These are phyloP conservation scores for Hapalemur alaotrensis DNA, from an alignment of 2,797 vertebrate species.

Conservation along the genomic window DNA sequence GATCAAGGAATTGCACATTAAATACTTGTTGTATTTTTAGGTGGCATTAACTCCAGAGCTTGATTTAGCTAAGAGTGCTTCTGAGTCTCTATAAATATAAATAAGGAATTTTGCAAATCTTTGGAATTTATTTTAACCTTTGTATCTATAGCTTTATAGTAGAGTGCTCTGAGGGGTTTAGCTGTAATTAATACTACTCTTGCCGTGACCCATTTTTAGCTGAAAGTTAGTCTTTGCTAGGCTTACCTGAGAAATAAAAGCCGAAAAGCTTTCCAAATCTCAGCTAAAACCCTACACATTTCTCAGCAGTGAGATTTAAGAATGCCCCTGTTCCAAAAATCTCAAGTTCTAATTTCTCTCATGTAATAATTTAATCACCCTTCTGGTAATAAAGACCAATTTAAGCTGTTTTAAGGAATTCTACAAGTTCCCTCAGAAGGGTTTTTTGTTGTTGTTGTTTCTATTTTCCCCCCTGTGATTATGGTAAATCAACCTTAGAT, in stretches of 20 bases:
- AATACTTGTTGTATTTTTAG: background rate
- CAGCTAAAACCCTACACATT: slow-evolving; percentile 67
- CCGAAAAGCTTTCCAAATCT: slow-evolving; percentile 78
- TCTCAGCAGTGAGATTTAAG: slow-evolving; percentile 64
- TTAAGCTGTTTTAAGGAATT: slow-evolving; percentile 57
- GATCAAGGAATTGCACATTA: background rate
- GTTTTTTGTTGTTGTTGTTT: background rate
- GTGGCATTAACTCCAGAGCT: background rate
- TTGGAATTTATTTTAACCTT: slow-evolving; percentile 59
- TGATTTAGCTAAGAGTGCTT: slow-evolving; percentile 2
- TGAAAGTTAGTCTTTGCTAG: slow-evolving; percentile 59
- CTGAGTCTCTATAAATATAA: background rate
- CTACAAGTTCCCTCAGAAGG: slow-evolving; percentile 2
- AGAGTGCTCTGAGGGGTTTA: slow-evolving; percentile 65
- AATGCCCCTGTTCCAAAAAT: slow-evolving; percentile 51
- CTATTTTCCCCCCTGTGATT: background rate
- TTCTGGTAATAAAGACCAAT: slow-evolving; percentile 43
- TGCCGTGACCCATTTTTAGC: slow-evolving; percentile 72
- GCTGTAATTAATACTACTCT: slow-evolving; percentile 77
- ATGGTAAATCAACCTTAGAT: background rate
- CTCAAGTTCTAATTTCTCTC: slow-evolving; percentile 56
- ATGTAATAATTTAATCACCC: slow-evolving; percentile 67
- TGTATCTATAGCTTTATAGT: slow-evolving; percentile 58
- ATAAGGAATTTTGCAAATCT: slow-evolving; percentile 30
- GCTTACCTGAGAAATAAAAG: slow-evolving; percentile 67